Evolutionary conservation across 2,797 vertebrate genomes (phyloP).

Genomic region (Borostomias antarcticus): DNA sequence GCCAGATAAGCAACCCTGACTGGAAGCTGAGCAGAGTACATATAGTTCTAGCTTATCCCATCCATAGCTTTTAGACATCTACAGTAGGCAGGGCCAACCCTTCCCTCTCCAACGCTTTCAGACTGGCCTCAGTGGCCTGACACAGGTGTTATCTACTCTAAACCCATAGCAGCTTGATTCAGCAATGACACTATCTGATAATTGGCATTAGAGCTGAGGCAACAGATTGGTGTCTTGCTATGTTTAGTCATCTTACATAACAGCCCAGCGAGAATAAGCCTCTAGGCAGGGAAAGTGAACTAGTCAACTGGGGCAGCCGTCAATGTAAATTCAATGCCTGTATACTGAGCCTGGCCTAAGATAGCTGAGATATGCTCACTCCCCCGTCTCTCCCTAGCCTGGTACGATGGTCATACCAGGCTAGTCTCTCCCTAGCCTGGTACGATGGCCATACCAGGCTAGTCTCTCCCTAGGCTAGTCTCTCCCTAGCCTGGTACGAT

Average conservation of each 20-base stretch:
- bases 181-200: slow-evolving; percentile 69
- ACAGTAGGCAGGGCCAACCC: neutral
- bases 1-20: too few species aligned
- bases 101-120: neutral
- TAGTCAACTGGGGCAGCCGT: slow-evolving; percentile 34
- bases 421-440: too few species aligned
- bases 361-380: neutral
- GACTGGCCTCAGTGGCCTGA: too few species aligned
- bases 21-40: too few species aligned
- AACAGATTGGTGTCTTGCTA: slow-evolving; percentile 71
- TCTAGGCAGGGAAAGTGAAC: slow-evolving; percentile 62
- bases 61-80: neutral
- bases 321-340: slow-evolving; percentile 24
- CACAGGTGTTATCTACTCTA: slow-evolving; percentile 23
- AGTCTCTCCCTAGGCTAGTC: too few species aligned
- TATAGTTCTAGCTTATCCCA: too few species aligned
- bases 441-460: too few species aligned
- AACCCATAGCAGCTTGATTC: slow-evolving; percentile 52
- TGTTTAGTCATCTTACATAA: slow-evolving; percentile 77
- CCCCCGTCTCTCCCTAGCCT: too few species aligned
- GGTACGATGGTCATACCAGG: too few species aligned
- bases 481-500: too few species aligned
- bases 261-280: slow-evolving; percentile 62
- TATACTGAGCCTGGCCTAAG: slow-evolving; percentile 3
- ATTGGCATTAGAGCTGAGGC: slow-evolving; percentile 75